Conservation (phyloP, 2,888 invertebrate species). For the Cremastobaeus sp. region DNA sequence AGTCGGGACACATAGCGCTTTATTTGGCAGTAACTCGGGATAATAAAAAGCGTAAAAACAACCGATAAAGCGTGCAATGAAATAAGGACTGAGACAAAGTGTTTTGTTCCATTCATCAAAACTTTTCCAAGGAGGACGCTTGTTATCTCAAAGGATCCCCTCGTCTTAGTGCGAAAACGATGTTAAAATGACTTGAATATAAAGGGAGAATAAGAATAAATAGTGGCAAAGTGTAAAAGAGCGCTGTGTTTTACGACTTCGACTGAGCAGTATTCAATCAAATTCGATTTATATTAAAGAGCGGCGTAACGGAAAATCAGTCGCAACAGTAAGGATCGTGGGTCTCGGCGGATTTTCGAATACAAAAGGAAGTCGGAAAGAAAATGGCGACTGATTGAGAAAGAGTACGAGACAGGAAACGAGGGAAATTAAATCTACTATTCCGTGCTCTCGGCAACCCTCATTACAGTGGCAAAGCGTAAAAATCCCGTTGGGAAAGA, state of each 20-base stretch:
- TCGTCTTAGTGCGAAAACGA: slow-evolving; percentile 11
- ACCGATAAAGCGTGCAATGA: too few species aligned
- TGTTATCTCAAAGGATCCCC: slow-evolving; percentile 26
- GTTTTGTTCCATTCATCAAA: slow-evolving; percentile 1
- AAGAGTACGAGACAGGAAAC: slow-evolving; percentile 56
- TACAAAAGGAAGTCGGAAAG: slow-evolving; percentile 41
- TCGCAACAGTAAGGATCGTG: slow-evolving; percentile 54
- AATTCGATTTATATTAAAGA: slow-evolving; percentile 64
- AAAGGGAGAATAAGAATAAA: slow-evolving; percentile 39
- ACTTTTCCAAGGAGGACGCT: background rate
- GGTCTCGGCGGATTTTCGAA: slow-evolving; percentile 47
- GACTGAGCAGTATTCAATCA: slow-evolving; percentile 43
- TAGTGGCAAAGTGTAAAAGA: slow-evolving; percentile 36
- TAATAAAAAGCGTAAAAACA: too few species aligned
- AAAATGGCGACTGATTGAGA: slow-evolving; percentile 58
- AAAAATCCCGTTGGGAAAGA: slow-evolving; percentile 65
- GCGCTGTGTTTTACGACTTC: slow-evolving; percentile 20
- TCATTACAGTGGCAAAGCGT: slow-evolving; percentile 69
- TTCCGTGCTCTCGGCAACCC: slow-evolving; percentile 58
- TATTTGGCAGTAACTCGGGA: too few species aligned
- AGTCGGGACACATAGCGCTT: too few species aligned
- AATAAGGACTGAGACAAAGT: background rate
- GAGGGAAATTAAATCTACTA: slow-evolving; percentile 60
- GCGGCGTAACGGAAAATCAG: slow-evolving; percentile 57
- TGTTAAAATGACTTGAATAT: slow-evolving; percentile 23